These are phyloP conservation scores for Hozukius guyotensis DNA, from an alignment of 2,797 vertebrate genomes.

Conservation along the genomic window DNA sequence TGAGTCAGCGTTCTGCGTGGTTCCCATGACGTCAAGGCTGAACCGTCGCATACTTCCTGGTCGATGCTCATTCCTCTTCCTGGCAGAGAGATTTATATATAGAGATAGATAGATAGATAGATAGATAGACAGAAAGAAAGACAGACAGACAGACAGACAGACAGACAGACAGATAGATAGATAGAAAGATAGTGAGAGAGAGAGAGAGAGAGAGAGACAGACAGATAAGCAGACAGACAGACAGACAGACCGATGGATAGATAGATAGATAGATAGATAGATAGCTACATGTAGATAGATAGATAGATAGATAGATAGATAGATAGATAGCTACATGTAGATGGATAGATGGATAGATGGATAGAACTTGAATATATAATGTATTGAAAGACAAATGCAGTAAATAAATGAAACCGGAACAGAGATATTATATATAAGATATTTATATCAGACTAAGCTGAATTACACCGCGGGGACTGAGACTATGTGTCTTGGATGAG, in stretches of 20 bases:
- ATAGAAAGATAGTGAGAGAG: background rate
- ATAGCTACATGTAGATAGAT: too few relatives aligned
- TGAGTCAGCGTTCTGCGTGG: conserved; percentile 49
- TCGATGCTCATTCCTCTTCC: conserved; percentile 31
- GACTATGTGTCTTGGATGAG: too few relatives aligned
- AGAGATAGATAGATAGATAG: background rate
- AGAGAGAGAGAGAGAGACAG: too few relatives aligned
- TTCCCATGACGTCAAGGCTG: conserved; percentile 1
- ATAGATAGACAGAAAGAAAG: accelerated
- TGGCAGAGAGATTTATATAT: background rate
- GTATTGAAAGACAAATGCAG: background rate
- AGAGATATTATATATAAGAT: too few relatives aligned
- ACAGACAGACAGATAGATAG: accelerated
- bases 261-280: too few relatives aligned
- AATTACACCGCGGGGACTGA: background rate
- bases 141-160: accelerated
- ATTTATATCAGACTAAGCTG: too few relatives aligned
- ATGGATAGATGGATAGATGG: too few relatives aligned
- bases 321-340: too few relatives aligned
- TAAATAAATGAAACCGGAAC: background rate
- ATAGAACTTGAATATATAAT: too few relatives aligned
- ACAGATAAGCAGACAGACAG: too few relatives aligned
- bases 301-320: too few relatives aligned
- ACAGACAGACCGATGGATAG: accelerated
- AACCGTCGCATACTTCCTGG: conserved; percentile 23